phyloP scores from a whole-genome alignment of 2,888 invertebrate species.

The Neelides folsomi region DNA sequence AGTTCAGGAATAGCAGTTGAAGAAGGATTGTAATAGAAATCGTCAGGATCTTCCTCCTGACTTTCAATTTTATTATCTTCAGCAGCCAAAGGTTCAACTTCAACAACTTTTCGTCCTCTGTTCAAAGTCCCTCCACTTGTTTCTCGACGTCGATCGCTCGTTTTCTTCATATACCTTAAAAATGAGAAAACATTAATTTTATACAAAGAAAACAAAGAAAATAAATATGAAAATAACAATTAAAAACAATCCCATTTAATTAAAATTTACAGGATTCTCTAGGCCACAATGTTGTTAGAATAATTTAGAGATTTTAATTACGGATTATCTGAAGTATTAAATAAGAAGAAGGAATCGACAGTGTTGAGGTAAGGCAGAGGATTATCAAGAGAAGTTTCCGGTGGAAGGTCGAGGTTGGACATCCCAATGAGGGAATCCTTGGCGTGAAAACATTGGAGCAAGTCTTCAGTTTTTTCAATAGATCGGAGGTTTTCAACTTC shows the following conservation, averaged over 20 bases:
- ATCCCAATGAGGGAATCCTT: slow-evolving; percentile 13
- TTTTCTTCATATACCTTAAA: too few relatives aligned
- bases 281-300: too few relatives aligned
- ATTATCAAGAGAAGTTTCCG: slow-evolving; percentile 22
- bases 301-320: too few relatives aligned
- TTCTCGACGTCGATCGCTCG: neutral
- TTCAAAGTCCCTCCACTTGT: slow-evolving; percentile 2
- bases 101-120: slow-evolving; percentile 3
- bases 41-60: slow-evolving; percentile 15
- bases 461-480: slow-evolving; percentile 26
- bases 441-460: slow-evolving; percentile 25
- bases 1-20: slow-evolving; percentile 29
- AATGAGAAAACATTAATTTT: neutral
- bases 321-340: slow-evolving; percentile 31
- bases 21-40: slow-evolving; percentile 31
- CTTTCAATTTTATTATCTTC: neutral
- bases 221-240: too few relatives aligned
- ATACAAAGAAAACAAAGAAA: neutral
- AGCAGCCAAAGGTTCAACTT: slow-evolving; percentile 6
- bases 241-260: too few relatives aligned
- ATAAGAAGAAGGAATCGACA: slow-evolving; percentile 30
- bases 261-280: too few relatives aligned
- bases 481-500: slow-evolving; percentile 2
- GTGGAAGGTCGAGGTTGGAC: slow-evolving; percentile 12
- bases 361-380: slow-evolving; percentile 16